These are phyloP conservation scores for Tetrax tetrax DNA, from an alignment of 2,113 vertebrate species.

Conservation along the genomic window DNA sequence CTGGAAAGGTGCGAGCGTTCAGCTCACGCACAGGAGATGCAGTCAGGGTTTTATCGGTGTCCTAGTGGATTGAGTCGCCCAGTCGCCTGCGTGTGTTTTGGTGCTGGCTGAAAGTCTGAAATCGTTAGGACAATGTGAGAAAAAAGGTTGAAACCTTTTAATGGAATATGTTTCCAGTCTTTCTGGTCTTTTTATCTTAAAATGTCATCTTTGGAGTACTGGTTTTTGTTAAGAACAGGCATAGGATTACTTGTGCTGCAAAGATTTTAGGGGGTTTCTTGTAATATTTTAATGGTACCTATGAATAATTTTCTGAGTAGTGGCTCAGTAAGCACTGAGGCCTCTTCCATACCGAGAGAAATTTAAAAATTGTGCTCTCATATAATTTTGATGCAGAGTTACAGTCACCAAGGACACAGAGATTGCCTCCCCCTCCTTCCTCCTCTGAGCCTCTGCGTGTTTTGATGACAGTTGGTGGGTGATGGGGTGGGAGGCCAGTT, in stretches of 20 bases:
- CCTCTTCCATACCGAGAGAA: neutral
- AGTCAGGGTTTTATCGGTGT: neutral
- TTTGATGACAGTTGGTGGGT: accelerated
- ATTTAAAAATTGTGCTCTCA: neutral
- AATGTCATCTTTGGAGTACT: neutral
- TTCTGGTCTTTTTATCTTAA: neutral
- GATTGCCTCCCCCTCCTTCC: neutral
- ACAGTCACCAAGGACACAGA: neutral
- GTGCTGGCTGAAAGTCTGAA: neutral
- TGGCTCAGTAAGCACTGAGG: neutral
- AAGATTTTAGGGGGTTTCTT: neutral
- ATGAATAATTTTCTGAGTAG: neutral
- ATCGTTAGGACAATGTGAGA: neutral
- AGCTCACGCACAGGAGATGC: neutral
- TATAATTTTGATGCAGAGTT: neutral
- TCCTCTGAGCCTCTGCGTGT: neutral
- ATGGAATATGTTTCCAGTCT: neutral
- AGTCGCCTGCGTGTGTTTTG: neutral
- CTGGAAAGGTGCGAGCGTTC: neutral
- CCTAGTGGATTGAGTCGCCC: neutral
- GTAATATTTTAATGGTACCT: neutral
- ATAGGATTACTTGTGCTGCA: neutral
- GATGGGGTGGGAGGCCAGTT: neutral
- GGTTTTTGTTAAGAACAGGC: neutral
- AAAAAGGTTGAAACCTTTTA: neutral